A percentile compares a stretch with the other conserved stretches of the same genome.
These are phyloP conservation scores for Tenthredo amoena DNA, from an alignment of 2,888 invertebrate genomes.

Conservation along the genomic window DNA sequence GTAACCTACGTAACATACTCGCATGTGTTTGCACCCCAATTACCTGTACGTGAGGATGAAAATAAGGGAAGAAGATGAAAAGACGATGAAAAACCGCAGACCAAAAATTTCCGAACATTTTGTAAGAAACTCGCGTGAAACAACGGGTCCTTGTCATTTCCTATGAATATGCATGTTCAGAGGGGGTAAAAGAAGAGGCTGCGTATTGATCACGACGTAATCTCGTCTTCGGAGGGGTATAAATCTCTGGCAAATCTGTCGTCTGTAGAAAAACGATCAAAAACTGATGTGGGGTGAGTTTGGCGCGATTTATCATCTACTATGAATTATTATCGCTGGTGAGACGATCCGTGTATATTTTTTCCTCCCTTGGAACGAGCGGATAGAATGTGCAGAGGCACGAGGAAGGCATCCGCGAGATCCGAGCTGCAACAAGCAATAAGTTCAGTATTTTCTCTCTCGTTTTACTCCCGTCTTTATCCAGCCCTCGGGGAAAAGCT, in stretches of 20 bases:
- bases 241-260: conserved; percentile 41
- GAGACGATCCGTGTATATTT: background rate
- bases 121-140: background rate
- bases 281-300: background rate
- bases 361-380: background rate
- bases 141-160: background rate
- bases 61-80: background rate
- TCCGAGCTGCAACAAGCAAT: conserved; percentile 40
- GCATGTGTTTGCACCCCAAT: conserved; percentile 26
- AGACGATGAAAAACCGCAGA: background rate
- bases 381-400: background rate
- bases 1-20: background rate
- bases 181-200: background rate
- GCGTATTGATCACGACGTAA: conserved; percentile 31
- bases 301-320: conserved; percentile 42
- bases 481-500: conserved; percentile 22
- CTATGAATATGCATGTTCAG: background rate
- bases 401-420: background rate
- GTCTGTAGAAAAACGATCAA: conserved; percentile 36
- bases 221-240: conserved; percentile 7
- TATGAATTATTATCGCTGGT: conserved; percentile 9
- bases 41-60: background rate
- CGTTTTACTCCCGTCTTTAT: background rate
- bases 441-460: conserved; percentile 1
- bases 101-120: background rate